Conservation (phyloP, 2,113 vertebrate genomes). For the Catharus bicknelli region DNA sequence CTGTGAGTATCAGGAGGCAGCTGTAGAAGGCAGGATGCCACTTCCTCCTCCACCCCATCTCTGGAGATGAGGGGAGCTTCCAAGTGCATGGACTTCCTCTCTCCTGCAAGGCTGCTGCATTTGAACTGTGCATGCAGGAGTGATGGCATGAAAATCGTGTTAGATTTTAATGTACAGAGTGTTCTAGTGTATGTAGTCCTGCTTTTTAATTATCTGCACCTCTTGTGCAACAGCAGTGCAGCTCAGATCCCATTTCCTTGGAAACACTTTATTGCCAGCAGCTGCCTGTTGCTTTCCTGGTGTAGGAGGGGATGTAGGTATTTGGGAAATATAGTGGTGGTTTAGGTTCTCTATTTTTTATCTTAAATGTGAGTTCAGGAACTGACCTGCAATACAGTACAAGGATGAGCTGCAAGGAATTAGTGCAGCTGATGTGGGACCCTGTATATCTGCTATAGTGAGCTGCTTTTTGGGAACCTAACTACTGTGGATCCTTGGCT, state of each 20-base stretch:
- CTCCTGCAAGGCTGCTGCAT: background rate
- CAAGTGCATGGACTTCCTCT: background rate
- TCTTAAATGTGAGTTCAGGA: background rate
- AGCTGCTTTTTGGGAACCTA: background rate
- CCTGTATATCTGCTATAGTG: background rate
- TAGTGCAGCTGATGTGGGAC: background rate
- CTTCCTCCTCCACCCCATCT: background rate
- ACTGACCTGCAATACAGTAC: background rate
- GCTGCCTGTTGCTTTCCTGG: background rate
- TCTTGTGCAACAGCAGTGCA: background rate
- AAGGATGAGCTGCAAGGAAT: background rate
- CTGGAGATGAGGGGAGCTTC: background rate
- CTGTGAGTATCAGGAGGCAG: background rate
- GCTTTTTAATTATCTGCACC: background rate
- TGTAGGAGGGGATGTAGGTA: background rate
- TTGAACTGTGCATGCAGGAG: background rate
- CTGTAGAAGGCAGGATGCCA: background rate
- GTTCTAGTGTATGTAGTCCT: background rate
- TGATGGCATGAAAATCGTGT: background rate
- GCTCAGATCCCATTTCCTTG: background rate
- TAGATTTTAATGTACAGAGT: slow-evolving; percentile 10
- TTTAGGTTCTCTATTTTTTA: background rate
- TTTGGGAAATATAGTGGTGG: background rate
- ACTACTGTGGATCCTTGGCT: background rate
- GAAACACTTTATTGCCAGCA: background rate